Percentiles rank a stretch among this genome's conserved stretches.
These are phyloP conservation scores for Caenorhabditis tropicalis DNA, from an alignment of 1,140 invertebrate genomes.

Conservation along the genomic window DNA sequence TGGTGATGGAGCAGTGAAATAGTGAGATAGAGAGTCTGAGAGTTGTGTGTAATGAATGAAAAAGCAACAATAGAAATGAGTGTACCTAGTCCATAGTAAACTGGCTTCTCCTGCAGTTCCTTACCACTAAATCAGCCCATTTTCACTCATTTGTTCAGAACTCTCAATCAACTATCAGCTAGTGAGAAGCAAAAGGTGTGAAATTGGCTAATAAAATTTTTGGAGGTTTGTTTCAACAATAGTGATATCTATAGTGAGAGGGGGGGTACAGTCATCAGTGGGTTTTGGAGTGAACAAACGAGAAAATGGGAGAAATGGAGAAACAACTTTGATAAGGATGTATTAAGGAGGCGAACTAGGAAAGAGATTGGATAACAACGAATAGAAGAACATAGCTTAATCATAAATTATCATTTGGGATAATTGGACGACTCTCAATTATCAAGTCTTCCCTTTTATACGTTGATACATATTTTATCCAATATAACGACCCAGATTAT, in stretches of 20 bases:
- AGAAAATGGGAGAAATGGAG: background rate
- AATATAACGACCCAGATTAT: constrained; percentile 6
- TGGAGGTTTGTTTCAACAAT: constrained; percentile 24
- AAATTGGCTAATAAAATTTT: constrained; percentile 36
- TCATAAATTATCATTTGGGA: constrained; percentile 31
- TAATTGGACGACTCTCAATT: constrained; percentile 15
- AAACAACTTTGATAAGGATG: constrained; percentile 43
- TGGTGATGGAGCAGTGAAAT: constrained; percentile 36
- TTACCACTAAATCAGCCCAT: too few species aligned
- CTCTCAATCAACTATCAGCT: constrained; percentile 9
- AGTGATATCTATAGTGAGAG: constrained; percentile 13
- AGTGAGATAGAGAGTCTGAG: constrained; percentile 36
- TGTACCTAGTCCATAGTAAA: background rate
- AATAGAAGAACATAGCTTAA: background rate
- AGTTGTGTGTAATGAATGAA: constrained; percentile 38
- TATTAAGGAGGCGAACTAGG: constrained; percentile 19
- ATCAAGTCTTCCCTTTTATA: constrained; percentile 12
- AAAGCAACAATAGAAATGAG: constrained; percentile 37
- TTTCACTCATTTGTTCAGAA: background rate
- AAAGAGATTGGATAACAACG: background rate
- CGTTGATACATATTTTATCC: background rate
- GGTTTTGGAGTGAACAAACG: constrained; percentile 31
- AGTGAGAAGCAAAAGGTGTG: constrained; percentile 16
- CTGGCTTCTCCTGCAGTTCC: too few species aligned
- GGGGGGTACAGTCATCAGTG: constrained; percentile 13